Conservation (phyloP, 2,888 invertebrate genomes). For the Leucania comma region DNA sequence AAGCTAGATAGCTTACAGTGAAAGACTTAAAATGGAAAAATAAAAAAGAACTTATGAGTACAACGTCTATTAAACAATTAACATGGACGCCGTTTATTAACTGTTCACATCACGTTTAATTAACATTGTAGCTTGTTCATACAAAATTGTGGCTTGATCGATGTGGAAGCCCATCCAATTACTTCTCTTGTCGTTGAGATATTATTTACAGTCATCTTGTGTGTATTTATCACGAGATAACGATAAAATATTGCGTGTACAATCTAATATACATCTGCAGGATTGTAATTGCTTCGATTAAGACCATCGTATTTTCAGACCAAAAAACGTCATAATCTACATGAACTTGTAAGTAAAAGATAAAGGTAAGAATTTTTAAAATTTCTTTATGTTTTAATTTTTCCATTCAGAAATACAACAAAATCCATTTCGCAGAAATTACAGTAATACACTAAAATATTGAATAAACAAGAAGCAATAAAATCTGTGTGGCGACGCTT, state of each 20-base stretch:
- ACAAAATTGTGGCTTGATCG: constrained; percentile 75
- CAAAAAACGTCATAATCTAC: constrained; percentile 27
- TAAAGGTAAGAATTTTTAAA: constrained; percentile 3
- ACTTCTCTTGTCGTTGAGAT: constrained; percentile 81
- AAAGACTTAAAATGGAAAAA: neutral
- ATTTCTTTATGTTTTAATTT: constrained; percentile 3
- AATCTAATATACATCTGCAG: constrained; percentile 70
- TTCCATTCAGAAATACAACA: neutral
- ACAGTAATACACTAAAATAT: neutral
- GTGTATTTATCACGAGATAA: constrained; percentile 83
- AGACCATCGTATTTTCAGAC: constrained; percentile 54
- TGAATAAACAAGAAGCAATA: neutral
- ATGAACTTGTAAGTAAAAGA: constrained; percentile 22
- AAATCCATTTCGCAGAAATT: neutral
- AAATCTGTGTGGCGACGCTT: neutral
- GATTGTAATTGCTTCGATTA: constrained; percentile 73
- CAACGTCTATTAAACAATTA: constrained; percentile 39
- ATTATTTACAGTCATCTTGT: constrained; percentile 82
- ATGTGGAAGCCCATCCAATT: constrained; percentile 83
- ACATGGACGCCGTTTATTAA: constrained; percentile 45
- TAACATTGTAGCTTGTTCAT: constrained; percentile 68
- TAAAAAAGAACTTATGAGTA: neutral
- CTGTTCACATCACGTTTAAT: constrained; percentile 59
- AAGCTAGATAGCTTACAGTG: neutral
- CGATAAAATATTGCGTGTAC: constrained; percentile 74